Base-by-base conservation (phyloP, 2,797 vertebrate species). In the Gila robusta region DNA sequence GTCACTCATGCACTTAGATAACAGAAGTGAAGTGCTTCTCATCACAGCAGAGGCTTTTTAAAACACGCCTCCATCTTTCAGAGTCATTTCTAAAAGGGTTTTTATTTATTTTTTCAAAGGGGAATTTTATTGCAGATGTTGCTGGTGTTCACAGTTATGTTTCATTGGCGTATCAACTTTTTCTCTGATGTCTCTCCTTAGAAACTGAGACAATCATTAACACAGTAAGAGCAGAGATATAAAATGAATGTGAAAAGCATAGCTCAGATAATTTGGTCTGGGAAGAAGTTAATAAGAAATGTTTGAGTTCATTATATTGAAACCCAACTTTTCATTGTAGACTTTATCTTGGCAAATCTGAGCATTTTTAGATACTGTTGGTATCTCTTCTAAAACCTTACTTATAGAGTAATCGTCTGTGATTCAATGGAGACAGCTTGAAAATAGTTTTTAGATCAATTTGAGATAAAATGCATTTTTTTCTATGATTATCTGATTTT, bases 1-100 rank as follows among this genome's bases (percentile, higher is more conserved):
- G 82, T 67, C 82, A 72, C n/a, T 64, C 59, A 54, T 67, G 32
- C 62, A 69, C 32, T 70, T 37, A 79, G 26, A 79, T 70, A 85
- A 62, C 52, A 71, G 76, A 78, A 59, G 37, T 62, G 76, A 84
- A 54, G 74, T 11, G 5, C 32, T 83, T 64, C 21, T 21, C 12
- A 67, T 79, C 64, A 79, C 32, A 12, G 37, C 49, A 71, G 47
- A 56, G 74, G 23, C 47, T 84, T 84, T 52, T 41, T 26, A 78
- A 78, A 70, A 77, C 37, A 56, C 19, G 70, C 19, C n/a, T 32
- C 16, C 5, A 23, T 77, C 28, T 67, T 83, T 67, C 32, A 39
- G 28, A 70, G 10, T 49, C 26, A 10, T 39, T 52, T 39, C 35
- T 39, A 7, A 32, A 41, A 79, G 21, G 47, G 47, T 1, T 4